phyloP scores from a whole-genome alignment of 2,113 vertebrate genomes.

The Lontra canadensis region DNA sequence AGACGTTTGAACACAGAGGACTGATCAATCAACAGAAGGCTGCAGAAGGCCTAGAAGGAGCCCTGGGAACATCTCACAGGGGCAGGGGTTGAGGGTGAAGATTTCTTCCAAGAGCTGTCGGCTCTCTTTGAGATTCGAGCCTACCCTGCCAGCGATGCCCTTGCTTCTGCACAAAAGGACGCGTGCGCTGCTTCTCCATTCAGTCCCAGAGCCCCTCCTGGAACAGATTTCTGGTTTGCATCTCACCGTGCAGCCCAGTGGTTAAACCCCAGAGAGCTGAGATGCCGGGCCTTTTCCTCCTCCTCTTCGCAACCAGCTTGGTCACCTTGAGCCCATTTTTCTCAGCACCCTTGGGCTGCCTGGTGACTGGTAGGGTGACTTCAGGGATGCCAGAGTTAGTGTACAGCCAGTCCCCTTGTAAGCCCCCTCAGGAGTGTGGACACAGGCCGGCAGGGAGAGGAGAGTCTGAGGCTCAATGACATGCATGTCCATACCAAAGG shows the following conservation, averaged over 20 bases:
- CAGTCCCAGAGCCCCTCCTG: not conserved
- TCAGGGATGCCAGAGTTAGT: not conserved
- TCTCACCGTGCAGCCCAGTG: too few species aligned
- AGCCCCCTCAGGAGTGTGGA: constrained; percentile 52
- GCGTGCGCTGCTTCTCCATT: not conserved
- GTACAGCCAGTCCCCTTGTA: not conserved
- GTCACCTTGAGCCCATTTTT: not conserved
- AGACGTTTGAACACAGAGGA: not conserved
- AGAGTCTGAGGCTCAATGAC: not conserved
- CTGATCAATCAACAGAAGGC: not conserved
- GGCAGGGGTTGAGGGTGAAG: not conserved
- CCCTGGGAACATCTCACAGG: not conserved
- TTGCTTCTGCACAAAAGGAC: not conserved
- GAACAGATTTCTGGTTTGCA: not conserved
- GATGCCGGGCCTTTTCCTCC: not conserved
- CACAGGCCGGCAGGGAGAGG: not conserved
- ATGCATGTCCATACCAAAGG: not conserved
- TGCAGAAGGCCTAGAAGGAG: not conserved
- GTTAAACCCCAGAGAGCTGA: not conserved
- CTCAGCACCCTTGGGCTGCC: not conserved
- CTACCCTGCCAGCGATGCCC: not conserved
- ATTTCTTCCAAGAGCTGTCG: not conserved
- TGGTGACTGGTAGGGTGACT: not conserved
- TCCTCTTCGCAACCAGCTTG: not conserved
- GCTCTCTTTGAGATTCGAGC: not conserved